Conservation (phyloP, 2,888 invertebrate genomes). For the Lepetodrilus schrolli region DNA sequence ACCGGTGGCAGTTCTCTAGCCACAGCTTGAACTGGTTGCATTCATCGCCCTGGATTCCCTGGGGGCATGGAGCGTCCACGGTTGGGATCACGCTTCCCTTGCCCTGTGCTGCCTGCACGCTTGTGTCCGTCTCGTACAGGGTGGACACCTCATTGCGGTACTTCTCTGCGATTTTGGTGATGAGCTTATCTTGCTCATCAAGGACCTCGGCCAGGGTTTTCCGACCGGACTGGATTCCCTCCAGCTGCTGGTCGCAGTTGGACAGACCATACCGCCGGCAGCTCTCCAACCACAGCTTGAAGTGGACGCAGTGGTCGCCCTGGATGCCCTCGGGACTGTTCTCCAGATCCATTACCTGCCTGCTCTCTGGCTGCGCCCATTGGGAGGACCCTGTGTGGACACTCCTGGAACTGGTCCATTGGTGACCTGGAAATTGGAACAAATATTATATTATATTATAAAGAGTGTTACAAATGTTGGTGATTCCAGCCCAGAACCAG, state of each 20-base stretch:
- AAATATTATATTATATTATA: background rate
- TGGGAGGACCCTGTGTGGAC: background rate
- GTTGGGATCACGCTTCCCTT: background rate
- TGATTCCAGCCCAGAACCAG: background rate
- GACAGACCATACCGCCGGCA: slow-evolving; percentile 63
- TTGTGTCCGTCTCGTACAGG: background rate
- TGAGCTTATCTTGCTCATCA: slow-evolving; percentile 65
- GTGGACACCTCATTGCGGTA: slow-evolving; percentile 24
- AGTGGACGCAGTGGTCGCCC: slow-evolving; percentile 63
- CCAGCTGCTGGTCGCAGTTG: slow-evolving; percentile 63
- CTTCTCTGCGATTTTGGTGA: slow-evolving; percentile 53
- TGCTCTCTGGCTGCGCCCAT: background rate
- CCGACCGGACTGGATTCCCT: slow-evolving; percentile 57
- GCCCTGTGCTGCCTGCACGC: background rate
- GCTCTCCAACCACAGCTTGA: slow-evolving; percentile 65
- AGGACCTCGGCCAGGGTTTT: slow-evolving; percentile 66
- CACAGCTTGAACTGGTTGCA: slow-evolving; percentile 66
- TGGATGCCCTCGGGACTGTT: slow-evolving; percentile 67
- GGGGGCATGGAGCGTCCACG: slow-evolving; percentile 55
- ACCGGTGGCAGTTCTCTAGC: slow-evolving; percentile 67
- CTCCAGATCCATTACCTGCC: background rate
- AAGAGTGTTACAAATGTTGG: background rate
- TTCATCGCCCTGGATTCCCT: slow-evolving; percentile 71
- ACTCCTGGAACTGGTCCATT: too few species aligned
- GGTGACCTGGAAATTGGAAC: background rate